These are phyloP conservation scores for Aleiodes leptofemur DNA, from an alignment of 2,888 invertebrate genomes.

Conservation along the genomic window DNA sequence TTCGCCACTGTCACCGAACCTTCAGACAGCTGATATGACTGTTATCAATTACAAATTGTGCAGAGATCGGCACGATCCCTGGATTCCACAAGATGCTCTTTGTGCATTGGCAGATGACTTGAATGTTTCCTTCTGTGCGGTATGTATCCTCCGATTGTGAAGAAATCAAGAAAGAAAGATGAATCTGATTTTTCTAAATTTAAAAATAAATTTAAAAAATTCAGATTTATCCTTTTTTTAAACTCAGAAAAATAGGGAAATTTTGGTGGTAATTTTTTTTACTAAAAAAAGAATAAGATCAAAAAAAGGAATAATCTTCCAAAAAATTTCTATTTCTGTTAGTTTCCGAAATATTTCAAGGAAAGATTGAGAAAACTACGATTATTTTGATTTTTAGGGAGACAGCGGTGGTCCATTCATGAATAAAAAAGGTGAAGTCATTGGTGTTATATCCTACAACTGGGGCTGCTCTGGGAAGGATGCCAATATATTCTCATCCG, in stretches of 20 bases:
- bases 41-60: conserved; percentile 9
- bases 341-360: background rate
- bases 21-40: background rate
- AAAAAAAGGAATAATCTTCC: no score
- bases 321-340: no score
- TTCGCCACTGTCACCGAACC: background rate
- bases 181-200: no score
- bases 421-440: background rate
- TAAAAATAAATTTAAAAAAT: no score
- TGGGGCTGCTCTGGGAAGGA: background rate
- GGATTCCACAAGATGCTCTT: background rate
- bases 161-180: no score
- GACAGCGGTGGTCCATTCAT: conserved; percentile 27
- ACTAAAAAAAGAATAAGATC: no score
- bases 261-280: no score
- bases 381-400: background rate
- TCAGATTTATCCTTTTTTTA: no score
- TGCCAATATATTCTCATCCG: conserved; percentile 1
- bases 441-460: conserved; percentile 14
- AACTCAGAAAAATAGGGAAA: no score
- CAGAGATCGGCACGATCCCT: background rate
- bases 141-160: background rate
- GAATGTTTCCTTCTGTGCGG: background rate
- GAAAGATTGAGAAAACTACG: background rate
- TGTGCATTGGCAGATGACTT: background rate